phyloP scores from a whole-genome alignment of 2,797 vertebrate species.

The Presbytis comata region DNA sequence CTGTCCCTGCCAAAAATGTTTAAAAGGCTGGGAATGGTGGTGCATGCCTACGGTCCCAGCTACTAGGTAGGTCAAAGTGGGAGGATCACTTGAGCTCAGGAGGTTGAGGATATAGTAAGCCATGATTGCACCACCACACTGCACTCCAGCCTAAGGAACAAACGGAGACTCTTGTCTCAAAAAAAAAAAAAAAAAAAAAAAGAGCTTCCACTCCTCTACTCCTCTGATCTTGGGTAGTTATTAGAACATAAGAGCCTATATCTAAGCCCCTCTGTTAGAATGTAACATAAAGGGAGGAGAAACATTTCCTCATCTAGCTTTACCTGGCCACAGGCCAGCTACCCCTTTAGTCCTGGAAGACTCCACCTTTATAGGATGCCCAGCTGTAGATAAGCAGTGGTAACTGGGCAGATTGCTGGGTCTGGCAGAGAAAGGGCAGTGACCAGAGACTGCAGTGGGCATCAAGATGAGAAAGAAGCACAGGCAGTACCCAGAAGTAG shows the following conservation, averaged over 20 bases:
- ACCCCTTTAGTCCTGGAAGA: neutral
- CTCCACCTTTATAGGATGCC: neutral
- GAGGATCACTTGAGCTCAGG: neutral
- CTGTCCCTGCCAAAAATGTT: neutral
- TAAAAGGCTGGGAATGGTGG: neutral
- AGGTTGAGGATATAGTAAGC: neutral
- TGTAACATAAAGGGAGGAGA: neutral
- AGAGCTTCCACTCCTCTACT: neutral
- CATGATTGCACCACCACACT: neutral
- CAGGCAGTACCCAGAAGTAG: neutral
- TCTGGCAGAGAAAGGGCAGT: neutral
- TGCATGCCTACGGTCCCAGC: neutral
- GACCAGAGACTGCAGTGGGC: neutral
- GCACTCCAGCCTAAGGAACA: neutral
- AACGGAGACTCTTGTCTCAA: neutral
- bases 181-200: neutral
- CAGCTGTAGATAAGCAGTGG: neutral
- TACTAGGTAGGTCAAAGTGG: neutral
- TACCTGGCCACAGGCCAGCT: too few species aligned
- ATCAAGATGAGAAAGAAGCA: neutral
- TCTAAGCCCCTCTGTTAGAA: neutral
- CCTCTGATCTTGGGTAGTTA: neutral
- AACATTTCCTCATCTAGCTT: neutral
- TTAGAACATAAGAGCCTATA: neutral
- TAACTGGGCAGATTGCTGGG: neutral